Percentiles rank a stretch among this genome's conserved stretches.
Conservation (phyloP, 2,888 invertebrate species). For the Eudemis profundana region DNA sequence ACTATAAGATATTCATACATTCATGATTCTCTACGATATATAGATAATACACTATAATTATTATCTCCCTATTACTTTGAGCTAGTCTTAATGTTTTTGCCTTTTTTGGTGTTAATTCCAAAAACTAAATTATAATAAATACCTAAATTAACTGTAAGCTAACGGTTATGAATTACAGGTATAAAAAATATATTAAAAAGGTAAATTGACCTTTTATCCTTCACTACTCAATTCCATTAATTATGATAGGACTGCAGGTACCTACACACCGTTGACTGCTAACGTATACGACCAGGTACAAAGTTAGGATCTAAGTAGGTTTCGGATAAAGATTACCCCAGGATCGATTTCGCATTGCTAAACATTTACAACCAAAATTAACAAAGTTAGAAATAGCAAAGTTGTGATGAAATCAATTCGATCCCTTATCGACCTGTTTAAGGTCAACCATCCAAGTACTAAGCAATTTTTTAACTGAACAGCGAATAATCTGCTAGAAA, state of each 20-base stretch:
- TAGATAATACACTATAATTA: constrained; percentile 41
- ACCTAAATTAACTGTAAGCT: constrained; percentile 32
- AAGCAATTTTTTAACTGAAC: too few relatives aligned
- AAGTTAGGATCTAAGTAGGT: constrained; percentile 42
- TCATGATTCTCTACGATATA: constrained; percentile 43
- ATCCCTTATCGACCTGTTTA: neutral
- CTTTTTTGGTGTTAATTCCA: constrained; percentile 41
- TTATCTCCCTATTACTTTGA: constrained; percentile 38
- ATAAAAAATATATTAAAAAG: constrained; percentile 48
- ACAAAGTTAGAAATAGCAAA: neutral
- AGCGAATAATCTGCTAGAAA: neutral
- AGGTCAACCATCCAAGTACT: too few relatives aligned
- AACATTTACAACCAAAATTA: neutral
- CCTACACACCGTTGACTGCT: constrained; percentile 30
- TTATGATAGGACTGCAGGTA: constrained; percentile 44
- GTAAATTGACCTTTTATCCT: constrained; percentile 51
- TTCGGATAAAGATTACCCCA: constrained; percentile 35
- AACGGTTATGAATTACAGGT: constrained; percentile 45
- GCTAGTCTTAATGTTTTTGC: constrained; percentile 43
- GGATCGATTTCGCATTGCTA: constrained; percentile 32
- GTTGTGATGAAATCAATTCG: neutral
- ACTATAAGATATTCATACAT: constrained; percentile 26
- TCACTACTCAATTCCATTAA: constrained; percentile 70
- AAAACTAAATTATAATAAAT: constrained; percentile 33
- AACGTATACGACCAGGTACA: constrained; percentile 45